Evolutionary conservation across 2,113 vertebrate species (phyloP).

Genomic region (Thomomys bottae): DNA sequence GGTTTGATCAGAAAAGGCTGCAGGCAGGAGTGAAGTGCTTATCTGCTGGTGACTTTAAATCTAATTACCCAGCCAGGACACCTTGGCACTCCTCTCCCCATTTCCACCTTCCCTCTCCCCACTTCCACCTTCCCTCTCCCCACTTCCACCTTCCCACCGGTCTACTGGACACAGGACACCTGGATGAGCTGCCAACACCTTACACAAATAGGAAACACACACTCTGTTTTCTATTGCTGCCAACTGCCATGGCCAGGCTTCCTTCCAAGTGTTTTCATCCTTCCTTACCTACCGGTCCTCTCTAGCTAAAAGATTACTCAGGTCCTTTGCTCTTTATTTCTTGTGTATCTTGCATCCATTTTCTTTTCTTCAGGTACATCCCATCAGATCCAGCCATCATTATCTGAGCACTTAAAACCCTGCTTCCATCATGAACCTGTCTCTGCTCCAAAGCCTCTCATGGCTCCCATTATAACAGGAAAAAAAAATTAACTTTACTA

Average conservation of each 20-base stretch:
- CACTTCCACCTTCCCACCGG: not conserved
- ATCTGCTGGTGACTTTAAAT: not conserved
- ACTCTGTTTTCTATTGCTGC: conserved; percentile 41
- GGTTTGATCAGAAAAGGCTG: not conserved
- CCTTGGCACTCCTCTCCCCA: too few relatives aligned
- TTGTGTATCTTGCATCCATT: not conserved
- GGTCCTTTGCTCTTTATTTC: not conserved
- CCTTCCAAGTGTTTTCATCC: conserved; percentile 45
- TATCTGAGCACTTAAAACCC: not conserved
- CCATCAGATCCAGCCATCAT: not conserved
- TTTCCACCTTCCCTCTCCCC: too few relatives aligned
- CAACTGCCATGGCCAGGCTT: conserved; percentile 12
- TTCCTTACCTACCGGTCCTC: not conserved
- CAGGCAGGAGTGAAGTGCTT: not conserved
- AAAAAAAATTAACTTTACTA: not conserved
- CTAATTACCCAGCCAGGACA: not conserved
- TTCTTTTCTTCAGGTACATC: not conserved
- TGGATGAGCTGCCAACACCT: conserved; percentile 35
- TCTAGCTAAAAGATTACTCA: not conserved
- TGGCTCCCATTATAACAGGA: not conserved
- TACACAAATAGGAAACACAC: conserved; percentile 26
- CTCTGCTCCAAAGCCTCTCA: not conserved
- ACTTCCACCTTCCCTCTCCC: not conserved
- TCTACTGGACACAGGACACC: not conserved
- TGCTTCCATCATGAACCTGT: not conserved